Conservation (phyloP, 1,140 invertebrate species). For the Lordiphosa mommai region DNA sequence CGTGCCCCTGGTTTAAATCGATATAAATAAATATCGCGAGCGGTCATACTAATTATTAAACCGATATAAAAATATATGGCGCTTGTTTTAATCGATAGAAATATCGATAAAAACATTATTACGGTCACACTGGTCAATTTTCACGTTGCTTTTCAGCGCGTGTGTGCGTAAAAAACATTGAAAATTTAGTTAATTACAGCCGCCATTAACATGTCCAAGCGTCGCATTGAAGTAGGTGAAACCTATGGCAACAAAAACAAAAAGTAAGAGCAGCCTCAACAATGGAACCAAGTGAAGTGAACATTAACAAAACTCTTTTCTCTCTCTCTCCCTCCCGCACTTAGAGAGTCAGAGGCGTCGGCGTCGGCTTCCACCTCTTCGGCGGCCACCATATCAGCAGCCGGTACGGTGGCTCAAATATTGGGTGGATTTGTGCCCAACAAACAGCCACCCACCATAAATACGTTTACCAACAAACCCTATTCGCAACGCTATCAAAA, state of each 20-base stretch:
- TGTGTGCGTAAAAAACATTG: constrained; percentile 46
- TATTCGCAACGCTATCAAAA: constrained; percentile 92
- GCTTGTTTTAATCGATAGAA: too few species aligned
- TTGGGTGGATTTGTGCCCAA: constrained; percentile 80
- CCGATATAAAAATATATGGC: too few species aligned
- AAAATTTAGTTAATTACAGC: constrained; percentile 3
- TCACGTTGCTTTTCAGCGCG: constrained; percentile 64
- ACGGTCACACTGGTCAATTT: constrained; percentile 5
- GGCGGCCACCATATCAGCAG: constrained; percentile 64
- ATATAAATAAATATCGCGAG: too few species aligned
- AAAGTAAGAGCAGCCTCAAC: constrained; percentile 81
- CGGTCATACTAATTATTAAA: too few species aligned
- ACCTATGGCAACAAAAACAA: constrained; percentile 87
- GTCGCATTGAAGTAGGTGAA: constrained; percentile 90
- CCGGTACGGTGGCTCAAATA: constrained; percentile 66
- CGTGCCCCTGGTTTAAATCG: too few species aligned
- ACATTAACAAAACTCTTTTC: too few species aligned
- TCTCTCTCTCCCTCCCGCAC: not conserved
- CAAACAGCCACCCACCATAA: constrained; percentile 80
- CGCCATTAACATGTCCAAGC: constrained; percentile 85
- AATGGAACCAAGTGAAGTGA: too few species aligned
- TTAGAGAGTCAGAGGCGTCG: constrained; percentile 44
- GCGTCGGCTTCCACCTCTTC: constrained; percentile 29
- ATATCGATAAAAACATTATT: too few species aligned
- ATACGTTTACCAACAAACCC: constrained; percentile 87